Evolutionary conservation across 2,113 vertebrate species (phyloP), one percentile per base, ranked within the genome.

Genomic region (Rhinogobius similis): DNA sequence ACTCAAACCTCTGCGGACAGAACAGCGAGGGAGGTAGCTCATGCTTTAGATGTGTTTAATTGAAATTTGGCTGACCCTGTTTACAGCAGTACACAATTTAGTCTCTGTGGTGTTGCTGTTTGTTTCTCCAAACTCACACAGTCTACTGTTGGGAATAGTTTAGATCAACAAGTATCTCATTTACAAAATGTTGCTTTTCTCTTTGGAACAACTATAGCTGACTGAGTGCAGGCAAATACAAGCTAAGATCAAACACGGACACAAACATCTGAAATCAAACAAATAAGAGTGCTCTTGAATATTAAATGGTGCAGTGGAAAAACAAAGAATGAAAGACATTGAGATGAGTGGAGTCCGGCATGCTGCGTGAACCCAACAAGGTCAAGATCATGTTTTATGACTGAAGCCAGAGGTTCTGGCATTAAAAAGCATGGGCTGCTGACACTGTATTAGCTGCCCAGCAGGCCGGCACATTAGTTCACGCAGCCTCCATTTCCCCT

Each of bases 381-480:
- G 58, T 61, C 58, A 61, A 12, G 58, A 61, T 61, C 29, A 21
- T 38, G 65, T 61, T 75, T 72, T 55, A 56, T 72, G 41, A 59
- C 2, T 24, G 10, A 56, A 68, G 55, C 46, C 24, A 43, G 53
- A n/a, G 26, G 20, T 16, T 27, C 20, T 41, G 18, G 38, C 43
- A 61, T 50, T 12, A 75, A 24, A 53, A 67, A 44, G 26, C 32
- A 36, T n/a, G 29, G 55, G 29, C 41, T 69, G 14, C 23, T 64
- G 71, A 66, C 13, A 13, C 27, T 29, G 21, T 27, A 62, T 68
- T 61, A 59, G 65, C 68, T 70, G 20, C 70, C 68, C 50, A 71
- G 48, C 71, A 75, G 59, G 67, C 67, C 0, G 8, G 46, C 44
- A 62, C 46, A 65, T 38, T 63, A 0, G 26, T 18, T 65, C 52